phyloP scores from a whole-genome alignment of 2,797 vertebrate species.

The Thunnus albacares region DNA sequence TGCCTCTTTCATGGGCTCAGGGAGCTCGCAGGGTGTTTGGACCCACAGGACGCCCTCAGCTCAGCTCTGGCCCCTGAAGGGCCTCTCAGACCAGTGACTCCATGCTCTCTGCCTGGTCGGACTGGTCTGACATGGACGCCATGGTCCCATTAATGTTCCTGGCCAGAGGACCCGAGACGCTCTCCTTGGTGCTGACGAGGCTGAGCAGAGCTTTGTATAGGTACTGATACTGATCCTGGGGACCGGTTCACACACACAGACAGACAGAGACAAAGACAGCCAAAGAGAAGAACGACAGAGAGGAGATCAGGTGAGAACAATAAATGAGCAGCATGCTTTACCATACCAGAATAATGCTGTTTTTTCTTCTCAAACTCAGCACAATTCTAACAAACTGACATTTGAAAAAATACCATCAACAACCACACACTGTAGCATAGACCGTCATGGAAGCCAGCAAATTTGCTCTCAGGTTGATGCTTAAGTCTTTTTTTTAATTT shows the following conservation, averaged over 20 bases:
- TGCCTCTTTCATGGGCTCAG: constrained; percentile 81
- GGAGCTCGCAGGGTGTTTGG: constrained; percentile 13
- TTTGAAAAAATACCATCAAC: neutral
- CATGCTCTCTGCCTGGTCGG: constrained; percentile 94
- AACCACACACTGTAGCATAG: no score
- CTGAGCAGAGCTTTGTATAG: constrained; percentile 96
- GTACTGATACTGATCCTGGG: constrained; percentile 95
- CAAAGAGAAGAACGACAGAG: constrained; percentile 27
- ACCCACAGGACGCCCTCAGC: constrained; percentile 23
- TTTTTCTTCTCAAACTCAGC: neutral
- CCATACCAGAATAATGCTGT: neutral
- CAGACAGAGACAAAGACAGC: neutral
- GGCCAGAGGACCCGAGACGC: constrained; percentile 85
- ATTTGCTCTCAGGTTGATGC: neutral
- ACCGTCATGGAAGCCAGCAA: neutral
- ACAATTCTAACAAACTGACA: neutral
- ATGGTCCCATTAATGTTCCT: constrained; percentile 92
- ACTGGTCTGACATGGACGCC: constrained; percentile 88
- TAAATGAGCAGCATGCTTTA: neutral
- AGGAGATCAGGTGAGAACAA: neutral
- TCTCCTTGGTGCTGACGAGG: constrained; percentile 93
- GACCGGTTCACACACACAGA: constrained; percentile 1
- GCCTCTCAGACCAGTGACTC: constrained; percentile 92
- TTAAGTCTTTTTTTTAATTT: neutral
- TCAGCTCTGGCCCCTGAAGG: constrained; percentile 39